Conservation (phyloP, 30 jellyfish, hydroid and myxozoan genomes). For the Catostylus mosaicus region DNA sequence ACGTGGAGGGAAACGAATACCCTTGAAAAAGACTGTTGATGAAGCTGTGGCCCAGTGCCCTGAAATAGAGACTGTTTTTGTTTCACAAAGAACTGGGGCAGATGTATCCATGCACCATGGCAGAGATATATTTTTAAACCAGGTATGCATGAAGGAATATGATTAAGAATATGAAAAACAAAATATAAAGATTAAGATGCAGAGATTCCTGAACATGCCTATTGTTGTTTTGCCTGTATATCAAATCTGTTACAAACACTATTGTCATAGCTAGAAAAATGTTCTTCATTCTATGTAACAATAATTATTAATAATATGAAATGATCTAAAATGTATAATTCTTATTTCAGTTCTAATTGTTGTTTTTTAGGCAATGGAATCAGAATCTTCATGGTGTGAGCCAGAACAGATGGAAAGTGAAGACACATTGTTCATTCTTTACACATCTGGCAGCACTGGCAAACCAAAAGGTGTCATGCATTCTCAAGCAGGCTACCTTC, state of each 20-base stretch:
- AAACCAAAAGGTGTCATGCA: conserved; percentile 98
- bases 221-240: too few relatives aligned
- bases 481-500: conserved; percentile 96
- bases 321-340: too few relatives aligned
- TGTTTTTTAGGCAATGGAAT: conserved; percentile 85
- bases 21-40: conserved; percentile 80
- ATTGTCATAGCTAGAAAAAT: too few relatives aligned
- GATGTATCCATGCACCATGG: conserved; percentile 78
- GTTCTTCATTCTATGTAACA: too few relatives aligned
- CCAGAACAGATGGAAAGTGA: conserved; percentile 95
- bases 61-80: conserved; percentile 74
- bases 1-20: conserved; percentile 90
- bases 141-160: conserved; percentile 66
- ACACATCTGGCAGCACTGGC: conserved; percentile 99
- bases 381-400: conserved; percentile 78
- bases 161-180: too few relatives aligned
- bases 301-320: too few relatives aligned
- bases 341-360: too few relatives aligned
- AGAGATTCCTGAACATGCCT: too few relatives aligned
- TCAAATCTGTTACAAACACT: too few relatives aligned
- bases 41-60: conserved; percentile 88
- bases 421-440: conserved; percentile 84
- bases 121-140: conserved; percentile 77
- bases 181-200: too few relatives aligned
- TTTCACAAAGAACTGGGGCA: conserved; percentile 90